Evolutionary conservation across 2,888 invertebrate species (phyloP).

Genomic region (Brassicogethes aeneus): DNA sequence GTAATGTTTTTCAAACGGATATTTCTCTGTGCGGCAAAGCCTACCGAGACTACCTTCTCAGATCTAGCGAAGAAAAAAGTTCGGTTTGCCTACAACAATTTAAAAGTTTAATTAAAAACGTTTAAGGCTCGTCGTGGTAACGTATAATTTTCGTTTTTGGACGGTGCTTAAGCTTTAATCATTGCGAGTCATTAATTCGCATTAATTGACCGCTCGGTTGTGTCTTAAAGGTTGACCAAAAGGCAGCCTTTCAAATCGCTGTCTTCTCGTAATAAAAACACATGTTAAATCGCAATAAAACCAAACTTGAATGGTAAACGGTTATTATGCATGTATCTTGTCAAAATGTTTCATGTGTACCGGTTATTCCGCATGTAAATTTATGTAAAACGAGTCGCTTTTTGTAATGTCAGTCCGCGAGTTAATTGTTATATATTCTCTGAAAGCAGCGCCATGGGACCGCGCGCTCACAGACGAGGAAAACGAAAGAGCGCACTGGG

Average conservation of each 20-base stretch:
- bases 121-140: too few relatives aligned
- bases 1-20: too few relatives aligned
- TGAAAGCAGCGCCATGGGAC: slow-evolving; percentile 24
- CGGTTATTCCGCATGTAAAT: slow-evolving; percentile 38
- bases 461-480: slow-evolving; percentile 12
- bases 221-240: slow-evolving; percentile 9
- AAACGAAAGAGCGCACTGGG: slow-evolving; percentile 11
- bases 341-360: slow-evolving; percentile 33
- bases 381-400: slow-evolving; percentile 37
- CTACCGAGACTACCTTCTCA: too few relatives aligned
- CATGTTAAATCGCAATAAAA: slow-evolving; percentile 29
- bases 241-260: slow-evolving; percentile 16
- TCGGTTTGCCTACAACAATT: too few relatives aligned
- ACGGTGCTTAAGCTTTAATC: background rate
- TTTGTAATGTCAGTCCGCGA: slow-evolving; percentile 34
- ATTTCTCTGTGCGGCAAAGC: too few relatives aligned
- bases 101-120: too few relatives aligned
- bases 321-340: slow-evolving; percentile 33
- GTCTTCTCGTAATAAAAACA: slow-evolving; percentile 18
- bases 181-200: background rate
- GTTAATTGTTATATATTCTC: slow-evolving; percentile 37
- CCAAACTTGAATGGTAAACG: slow-evolving; percentile 30
- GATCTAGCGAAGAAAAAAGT: too few relatives aligned
- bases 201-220: background rate
- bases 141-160: too few relatives aligned